These are phyloP conservation scores for Sthenelais limicola DNA, from an alignment of 2,888 invertebrate species.

Conservation along the genomic window DNA sequence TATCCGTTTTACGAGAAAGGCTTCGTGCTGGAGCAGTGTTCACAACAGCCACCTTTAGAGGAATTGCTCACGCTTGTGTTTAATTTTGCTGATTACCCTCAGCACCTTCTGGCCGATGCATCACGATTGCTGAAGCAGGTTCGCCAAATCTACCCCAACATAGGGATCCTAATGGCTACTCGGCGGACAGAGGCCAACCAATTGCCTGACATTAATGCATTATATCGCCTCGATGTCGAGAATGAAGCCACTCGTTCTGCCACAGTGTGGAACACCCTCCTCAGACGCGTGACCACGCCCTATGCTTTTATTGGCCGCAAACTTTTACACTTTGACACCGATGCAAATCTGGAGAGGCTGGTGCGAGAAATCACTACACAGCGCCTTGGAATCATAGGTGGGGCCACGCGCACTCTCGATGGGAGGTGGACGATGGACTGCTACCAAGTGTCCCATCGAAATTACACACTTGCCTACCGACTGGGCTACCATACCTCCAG, in stretches of 20 bases:
- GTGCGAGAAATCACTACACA: conserved; percentile 57
- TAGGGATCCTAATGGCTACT: background rate
- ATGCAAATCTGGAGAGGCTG: conserved; percentile 59
- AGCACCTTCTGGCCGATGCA: conserved; percentile 11
- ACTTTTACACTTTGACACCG: conserved; percentile 55
- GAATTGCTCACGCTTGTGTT: conserved; percentile 47
- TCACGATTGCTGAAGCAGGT: conserved; percentile 13
- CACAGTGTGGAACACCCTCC: conserved; percentile 54
- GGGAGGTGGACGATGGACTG: conserved; percentile 65
- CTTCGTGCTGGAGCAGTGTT: conserved; percentile 50
- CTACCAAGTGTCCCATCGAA: conserved; percentile 58
- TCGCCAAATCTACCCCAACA: background rate
- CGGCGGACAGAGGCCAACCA: background rate
- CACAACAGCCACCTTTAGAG: conserved; percentile 30
- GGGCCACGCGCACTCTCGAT: conserved; percentile 55
- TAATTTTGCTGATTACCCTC: conserved; percentile 22
- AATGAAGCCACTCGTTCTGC: conserved; percentile 46
- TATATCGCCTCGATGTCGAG: conserved; percentile 13
- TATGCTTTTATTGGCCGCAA: conserved; percentile 60
- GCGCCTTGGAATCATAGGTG: conserved; percentile 56
- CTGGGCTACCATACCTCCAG: conserved; percentile 62
- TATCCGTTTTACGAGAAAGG: conserved; percentile 55
- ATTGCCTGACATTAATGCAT: background rate
- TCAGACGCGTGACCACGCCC: conserved; percentile 55
- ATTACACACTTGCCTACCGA: conserved; percentile 59